A percentile compares a stretch with the other conserved stretches of the same genome.
phyloP scores from a whole-genome alignment of 2,113 vertebrate genomes.

The Chloroceryle aenea region DNA sequence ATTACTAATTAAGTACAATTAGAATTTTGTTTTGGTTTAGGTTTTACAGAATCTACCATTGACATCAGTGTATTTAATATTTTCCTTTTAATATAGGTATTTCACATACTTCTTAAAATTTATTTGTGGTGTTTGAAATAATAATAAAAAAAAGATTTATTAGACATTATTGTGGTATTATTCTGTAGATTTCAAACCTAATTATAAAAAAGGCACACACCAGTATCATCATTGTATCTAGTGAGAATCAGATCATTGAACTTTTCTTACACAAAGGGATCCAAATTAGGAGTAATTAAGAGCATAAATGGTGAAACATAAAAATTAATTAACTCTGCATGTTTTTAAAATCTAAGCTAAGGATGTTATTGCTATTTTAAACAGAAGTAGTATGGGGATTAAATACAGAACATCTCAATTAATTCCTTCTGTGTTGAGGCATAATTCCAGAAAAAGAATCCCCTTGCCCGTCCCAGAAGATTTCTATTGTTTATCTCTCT shows the following conservation, averaged over 20 bases:
- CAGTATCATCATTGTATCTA: not conserved
- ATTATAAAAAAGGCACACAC: not conserved
- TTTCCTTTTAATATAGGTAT: not conserved
- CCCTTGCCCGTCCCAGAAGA: not conserved
- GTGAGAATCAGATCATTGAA: not conserved
- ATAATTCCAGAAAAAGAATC: not conserved
- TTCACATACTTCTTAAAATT: not conserved
- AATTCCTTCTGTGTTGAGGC: not conserved
- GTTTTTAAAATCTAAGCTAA: not conserved
- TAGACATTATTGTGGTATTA: not conserved
- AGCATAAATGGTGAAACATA: not conserved
- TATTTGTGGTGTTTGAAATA: not conserved
- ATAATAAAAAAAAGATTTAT: not conserved
- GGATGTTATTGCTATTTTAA: not conserved
- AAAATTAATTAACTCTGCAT: not conserved
- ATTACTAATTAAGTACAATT: not conserved
- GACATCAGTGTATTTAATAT: not conserved
- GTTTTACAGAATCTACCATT: not conserved
- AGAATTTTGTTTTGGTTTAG: not conserved
- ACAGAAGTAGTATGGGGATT: not conserved
- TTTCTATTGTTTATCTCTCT: not conserved
- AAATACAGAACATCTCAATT: not conserved
- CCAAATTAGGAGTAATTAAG: not conserved
- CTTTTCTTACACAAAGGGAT: not conserved
- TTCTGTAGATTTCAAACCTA: not conserved